These are phyloP conservation scores for Rhabdomys dilectus DNA, from an alignment of 2,113 vertebrate genomes.

Conservation along the genomic window DNA sequence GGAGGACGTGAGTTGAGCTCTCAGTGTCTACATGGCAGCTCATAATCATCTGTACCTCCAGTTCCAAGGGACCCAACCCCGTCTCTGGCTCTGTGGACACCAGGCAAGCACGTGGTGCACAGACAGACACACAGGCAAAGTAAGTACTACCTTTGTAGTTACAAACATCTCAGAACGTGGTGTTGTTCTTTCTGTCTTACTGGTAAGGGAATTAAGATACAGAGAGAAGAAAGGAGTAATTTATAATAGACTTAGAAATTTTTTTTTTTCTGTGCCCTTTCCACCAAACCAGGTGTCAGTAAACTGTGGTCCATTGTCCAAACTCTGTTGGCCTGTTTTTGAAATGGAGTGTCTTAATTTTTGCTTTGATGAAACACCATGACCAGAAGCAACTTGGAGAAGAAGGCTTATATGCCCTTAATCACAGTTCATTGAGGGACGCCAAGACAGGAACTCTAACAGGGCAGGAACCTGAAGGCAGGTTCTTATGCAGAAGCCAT, in stretches of 20 bases:
- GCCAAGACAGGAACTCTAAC: neutral
- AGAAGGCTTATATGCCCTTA: neutral
- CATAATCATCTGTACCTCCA: neutral
- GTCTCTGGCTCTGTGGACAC: neutral
- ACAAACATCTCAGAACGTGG: neutral
- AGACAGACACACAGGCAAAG: neutral
- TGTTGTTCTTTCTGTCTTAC: neutral
- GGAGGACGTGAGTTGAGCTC: neutral
- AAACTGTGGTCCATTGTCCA: neutral
- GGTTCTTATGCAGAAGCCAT: neutral
- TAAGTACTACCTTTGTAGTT: neutral
- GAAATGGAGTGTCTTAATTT: neutral
- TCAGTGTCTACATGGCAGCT: neutral
- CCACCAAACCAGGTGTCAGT: neutral
- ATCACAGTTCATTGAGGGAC: neutral
- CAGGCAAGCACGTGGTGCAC: neutral
- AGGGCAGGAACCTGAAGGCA: neutral
- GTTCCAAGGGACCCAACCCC: neutral
- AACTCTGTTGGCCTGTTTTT: neutral
- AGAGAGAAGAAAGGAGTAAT: neutral
- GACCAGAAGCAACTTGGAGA: neutral
- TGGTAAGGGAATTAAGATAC: slow-evolving; percentile 15
- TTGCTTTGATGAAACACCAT: neutral
- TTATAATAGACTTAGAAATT: slow-evolving; percentile 10
- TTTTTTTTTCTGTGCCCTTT: neutral